phyloP scores from a whole-genome alignment of 2,888 invertebrate genomes.

The Cremastinae sp. region DNA sequence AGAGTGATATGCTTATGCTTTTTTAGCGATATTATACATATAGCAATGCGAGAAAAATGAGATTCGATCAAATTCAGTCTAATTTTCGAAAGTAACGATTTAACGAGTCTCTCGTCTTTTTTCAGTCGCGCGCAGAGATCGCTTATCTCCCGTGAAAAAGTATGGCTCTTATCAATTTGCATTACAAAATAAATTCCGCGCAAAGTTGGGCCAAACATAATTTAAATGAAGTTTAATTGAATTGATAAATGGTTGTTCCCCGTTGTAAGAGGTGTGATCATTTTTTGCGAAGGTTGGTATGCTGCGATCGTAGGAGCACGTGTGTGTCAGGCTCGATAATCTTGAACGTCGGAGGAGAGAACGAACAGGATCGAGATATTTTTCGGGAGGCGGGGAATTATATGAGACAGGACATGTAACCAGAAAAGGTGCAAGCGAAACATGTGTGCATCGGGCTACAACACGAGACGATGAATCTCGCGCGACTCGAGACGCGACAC shows the following conservation, averaged over 20 bases:
- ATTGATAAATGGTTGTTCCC: background rate
- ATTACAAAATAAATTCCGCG: too few relatives aligned
- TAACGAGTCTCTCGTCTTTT: too few relatives aligned
- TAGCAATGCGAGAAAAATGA: too few relatives aligned
- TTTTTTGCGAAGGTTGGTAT: background rate
- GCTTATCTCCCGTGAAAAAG: too few relatives aligned
- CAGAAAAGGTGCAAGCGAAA: slow-evolving; percentile 36
- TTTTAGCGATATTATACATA: too few relatives aligned
- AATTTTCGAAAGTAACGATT: too few relatives aligned
- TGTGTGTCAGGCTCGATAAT: slow-evolving; percentile 27
- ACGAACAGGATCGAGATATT: background rate
- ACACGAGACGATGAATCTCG: slow-evolving; percentile 36
- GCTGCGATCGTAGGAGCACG: slow-evolving; percentile 16
- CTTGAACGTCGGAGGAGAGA: slow-evolving; percentile 16
- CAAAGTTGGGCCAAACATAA: too few relatives aligned
- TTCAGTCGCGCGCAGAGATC: too few relatives aligned
- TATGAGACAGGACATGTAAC: slow-evolving; percentile 17
- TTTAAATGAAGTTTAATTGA: too few relatives aligned
- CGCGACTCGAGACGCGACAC: slow-evolving; percentile 3
- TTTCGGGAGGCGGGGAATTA: slow-evolving; percentile 16
- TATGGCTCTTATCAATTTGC: too few relatives aligned
- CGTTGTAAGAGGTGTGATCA: slow-evolving; percentile 15
- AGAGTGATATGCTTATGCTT: too few relatives aligned
- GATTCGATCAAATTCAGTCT: too few relatives aligned
- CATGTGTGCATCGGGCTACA: slow-evolving; percentile 25